These are phyloP conservation scores for Eupithecia insigniata DNA, from an alignment of 2,888 invertebrate species.

Conservation along the genomic window DNA sequence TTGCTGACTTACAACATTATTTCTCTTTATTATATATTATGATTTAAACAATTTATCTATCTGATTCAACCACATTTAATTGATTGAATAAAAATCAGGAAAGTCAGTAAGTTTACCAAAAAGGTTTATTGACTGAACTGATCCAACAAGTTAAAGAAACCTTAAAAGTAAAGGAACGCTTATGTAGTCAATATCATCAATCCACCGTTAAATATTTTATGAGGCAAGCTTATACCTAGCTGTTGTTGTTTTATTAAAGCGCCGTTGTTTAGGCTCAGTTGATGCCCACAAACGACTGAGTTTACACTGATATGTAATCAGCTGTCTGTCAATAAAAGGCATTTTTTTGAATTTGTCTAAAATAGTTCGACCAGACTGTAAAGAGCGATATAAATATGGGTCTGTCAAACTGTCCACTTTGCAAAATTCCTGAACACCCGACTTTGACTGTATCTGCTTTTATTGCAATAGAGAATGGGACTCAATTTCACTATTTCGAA, in stretches of 20 bases:
- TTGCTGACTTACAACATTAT: background rate
- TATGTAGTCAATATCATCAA: slow-evolving; percentile 16
- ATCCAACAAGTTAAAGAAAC: background rate
- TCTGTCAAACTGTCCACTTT: no score
- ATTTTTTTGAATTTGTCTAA: no score
- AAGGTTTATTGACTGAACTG: background rate
- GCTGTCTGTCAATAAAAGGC: no score
- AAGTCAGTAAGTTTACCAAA: background rate
- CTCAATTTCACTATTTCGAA: no score
- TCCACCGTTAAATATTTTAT: slow-evolving; percentile 15
- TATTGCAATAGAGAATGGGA: no score
- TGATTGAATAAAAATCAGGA: background rate
- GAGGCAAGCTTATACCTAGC: slow-evolving; percentile 8
- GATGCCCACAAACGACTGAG: background rate
- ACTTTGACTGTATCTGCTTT: no score
- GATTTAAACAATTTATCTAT: background rate
- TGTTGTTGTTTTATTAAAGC: slow-evolving; percentile 16
- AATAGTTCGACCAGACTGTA: no score
- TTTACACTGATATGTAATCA: background rate
- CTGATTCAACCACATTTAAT: background rate
- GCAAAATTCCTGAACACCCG: no score
- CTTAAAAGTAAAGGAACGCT: background rate
- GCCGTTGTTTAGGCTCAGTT: slow-evolving; percentile 11
- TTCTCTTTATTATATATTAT: background rate
- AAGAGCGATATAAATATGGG: no score